Base-by-base conservation (phyloP, 2,888 invertebrate genomes). In the Horisme vitalbata region DNA sequence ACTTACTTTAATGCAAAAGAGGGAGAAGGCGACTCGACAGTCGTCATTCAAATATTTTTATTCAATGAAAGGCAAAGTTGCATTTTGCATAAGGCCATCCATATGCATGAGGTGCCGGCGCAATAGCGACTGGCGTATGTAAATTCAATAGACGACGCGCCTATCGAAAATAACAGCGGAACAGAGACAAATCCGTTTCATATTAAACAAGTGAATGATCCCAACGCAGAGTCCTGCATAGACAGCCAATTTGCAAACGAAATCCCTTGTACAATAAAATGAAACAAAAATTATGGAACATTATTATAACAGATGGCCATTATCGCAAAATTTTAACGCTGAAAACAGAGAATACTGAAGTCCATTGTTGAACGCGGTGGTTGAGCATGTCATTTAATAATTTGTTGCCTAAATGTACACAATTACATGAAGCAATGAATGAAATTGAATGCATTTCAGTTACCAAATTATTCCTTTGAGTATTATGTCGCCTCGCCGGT, bases 71-170 rank as follows among this genome's bases (percentile, higher is more conserved):
- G 55, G 59, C 76, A 66, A 69, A 79, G 77, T 75, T 72, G 75
- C 73, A 78, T 75, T 83, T 83, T 84, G 79, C 81, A 81, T 84
- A 83, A 78, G 58, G 69, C 63, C 75, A 83, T 85, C 67, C 82
- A 85, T 85, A 86, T 85, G 80, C 79, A 85, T 83, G 79, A 76
- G 61, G 67, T 65, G 68, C 67, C 71, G 66, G 77, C 65, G 69
- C 68, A 71, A 71, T 57, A 58, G 68, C 70, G 69, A 62, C 67
- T 61, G 72, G 69, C 65, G 75, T 71, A 81, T 82, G 82, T 77
- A 77, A 80, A 82, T 83, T 79, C 78, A 72, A 79, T 79, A 71
- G 79, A 65, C 71, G 66, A 73, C 68, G 70, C 63, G 68, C 68
- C 69, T 67, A 65, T 65, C 70, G 70, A 75, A 81, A 79, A 79